A percentile compares a stretch with the other conserved stretches of the same genome.
These are phyloP conservation scores for Venturia canescens DNA, from an alignment of 1,140 invertebrate species.

Conservation along the genomic window DNA sequence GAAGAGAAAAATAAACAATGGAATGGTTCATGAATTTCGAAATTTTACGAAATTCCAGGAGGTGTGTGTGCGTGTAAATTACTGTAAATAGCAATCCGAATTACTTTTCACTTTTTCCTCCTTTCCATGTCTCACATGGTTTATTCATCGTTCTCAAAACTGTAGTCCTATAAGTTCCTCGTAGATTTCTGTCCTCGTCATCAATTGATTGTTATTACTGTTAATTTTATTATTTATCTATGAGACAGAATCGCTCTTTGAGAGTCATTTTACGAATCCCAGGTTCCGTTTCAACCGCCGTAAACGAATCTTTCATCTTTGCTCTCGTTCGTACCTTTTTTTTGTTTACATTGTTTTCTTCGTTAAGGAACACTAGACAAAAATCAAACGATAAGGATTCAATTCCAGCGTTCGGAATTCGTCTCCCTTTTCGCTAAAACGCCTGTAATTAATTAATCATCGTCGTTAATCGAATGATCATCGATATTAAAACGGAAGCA, in stretches of 20 bases:
- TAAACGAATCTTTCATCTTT: not conserved
- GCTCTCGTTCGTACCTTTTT: not conserved
- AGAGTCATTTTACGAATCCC: not conserved
- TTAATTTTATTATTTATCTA: conserved; percentile 25
- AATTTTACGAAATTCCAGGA: too few relatives aligned
- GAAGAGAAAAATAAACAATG: not conserved
- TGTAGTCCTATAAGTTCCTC: not conserved
- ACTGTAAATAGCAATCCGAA: conserved; percentile 1
- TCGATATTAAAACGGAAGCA: too few relatives aligned
- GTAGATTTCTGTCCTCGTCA: not conserved
- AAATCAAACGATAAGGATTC: too few relatives aligned
- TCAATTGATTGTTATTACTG: conserved; percentile 18
- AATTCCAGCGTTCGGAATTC: too few relatives aligned
- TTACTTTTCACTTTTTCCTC: not conserved
- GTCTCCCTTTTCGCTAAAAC: too few relatives aligned
- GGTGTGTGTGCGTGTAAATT: conserved; percentile 7
- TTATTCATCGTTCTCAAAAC: not conserved
- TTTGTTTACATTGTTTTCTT: too few relatives aligned
- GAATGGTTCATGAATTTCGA: not conserved
- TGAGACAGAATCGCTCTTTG: not conserved
- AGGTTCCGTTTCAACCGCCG: not conserved
- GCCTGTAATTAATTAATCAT: too few relatives aligned
- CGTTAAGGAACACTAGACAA: too few relatives aligned
- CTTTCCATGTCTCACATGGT: not conserved
- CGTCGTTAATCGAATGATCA: too few relatives aligned